A percentile compares a stretch with the other conserved stretches of the same genome.
phyloP scores from a whole-genome alignment of 2,797 vertebrate genomes.

The Crenuchus spilurus region DNA sequence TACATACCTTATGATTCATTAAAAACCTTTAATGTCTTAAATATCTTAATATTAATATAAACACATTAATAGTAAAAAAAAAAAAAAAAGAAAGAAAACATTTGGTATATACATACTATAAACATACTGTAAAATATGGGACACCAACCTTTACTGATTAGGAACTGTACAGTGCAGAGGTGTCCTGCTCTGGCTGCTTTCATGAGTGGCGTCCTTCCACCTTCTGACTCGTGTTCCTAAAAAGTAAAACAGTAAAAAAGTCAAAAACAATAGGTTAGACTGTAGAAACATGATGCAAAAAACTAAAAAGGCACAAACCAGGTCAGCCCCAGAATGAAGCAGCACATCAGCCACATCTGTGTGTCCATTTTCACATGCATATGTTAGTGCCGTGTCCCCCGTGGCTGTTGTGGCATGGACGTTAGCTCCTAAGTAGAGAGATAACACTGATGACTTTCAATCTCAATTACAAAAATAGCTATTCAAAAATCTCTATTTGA shows the following conservation, averaged over 20 bases:
- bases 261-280: background rate
- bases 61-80: too few species aligned
- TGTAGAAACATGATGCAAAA: background rate
- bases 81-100: too few species aligned
- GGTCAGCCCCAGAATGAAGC: constrained; percentile 94
- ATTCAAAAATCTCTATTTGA: background rate
- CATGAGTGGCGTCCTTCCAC: constrained; percentile 97
- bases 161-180: constrained; percentile 97
- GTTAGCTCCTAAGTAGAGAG: constrained; percentile 86
- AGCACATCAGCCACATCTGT: constrained; percentile 97
- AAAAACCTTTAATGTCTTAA: too few species aligned
- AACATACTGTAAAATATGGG: too few species aligned
- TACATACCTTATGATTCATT: too few species aligned
- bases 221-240: constrained; percentile 98
- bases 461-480: background rate
- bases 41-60: too few species aligned
- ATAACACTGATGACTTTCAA: background rate
- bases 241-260: constrained; percentile 21
- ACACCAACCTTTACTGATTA: constrained; percentile 94
- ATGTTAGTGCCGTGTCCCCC: constrained; percentile 95
- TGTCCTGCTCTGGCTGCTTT: constrained; percentile 98
- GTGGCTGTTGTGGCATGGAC: constrained; percentile 98
- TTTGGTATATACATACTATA: too few species aligned
- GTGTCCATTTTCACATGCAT: constrained; percentile 98
- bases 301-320: constrained; percentile 77